These are phyloP conservation scores for Trinorchestia longiramus DNA, from an alignment of 1,140 invertebrate species.

Conservation along the genomic window DNA sequence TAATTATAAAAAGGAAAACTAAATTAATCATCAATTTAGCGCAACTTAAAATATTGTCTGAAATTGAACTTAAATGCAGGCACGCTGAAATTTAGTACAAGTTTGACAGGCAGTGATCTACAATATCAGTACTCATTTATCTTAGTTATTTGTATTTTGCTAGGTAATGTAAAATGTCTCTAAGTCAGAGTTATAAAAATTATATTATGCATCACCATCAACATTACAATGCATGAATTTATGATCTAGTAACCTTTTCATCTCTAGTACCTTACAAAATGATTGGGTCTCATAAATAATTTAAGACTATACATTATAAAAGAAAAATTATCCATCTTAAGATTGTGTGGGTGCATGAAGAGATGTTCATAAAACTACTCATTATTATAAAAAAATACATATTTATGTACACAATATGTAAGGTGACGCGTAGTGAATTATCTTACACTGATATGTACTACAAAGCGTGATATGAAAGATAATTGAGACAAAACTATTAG, in stretches of 20 bases:
- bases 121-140: not conserved
- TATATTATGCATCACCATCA: not conserved
- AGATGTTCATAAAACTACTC: not conserved
- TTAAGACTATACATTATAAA: too few relatives aligned
- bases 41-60: not conserved
- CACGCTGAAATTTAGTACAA: not conserved
- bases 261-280: too few relatives aligned
- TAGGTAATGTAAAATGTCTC: not conserved
- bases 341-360: not conserved
- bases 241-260: too few relatives aligned
- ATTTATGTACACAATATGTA: not conserved
- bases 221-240: not conserved
- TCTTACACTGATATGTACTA: not conserved
- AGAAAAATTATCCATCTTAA: too few relatives aligned
- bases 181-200: not conserved
- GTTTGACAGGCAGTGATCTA: not conserved
- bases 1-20: conserved; percentile 3
- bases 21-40: not conserved
- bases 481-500: not conserved
- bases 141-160: not conserved
- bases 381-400: not conserved
- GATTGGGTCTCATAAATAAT: too few relatives aligned
- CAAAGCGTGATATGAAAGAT: not conserved
- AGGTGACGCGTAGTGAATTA: not conserved
- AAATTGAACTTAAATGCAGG: not conserved